Evolutionary conservation across 2,113 vertebrate genomes (phyloP).

Genomic region (Peucedramus taeniatus): DNA sequence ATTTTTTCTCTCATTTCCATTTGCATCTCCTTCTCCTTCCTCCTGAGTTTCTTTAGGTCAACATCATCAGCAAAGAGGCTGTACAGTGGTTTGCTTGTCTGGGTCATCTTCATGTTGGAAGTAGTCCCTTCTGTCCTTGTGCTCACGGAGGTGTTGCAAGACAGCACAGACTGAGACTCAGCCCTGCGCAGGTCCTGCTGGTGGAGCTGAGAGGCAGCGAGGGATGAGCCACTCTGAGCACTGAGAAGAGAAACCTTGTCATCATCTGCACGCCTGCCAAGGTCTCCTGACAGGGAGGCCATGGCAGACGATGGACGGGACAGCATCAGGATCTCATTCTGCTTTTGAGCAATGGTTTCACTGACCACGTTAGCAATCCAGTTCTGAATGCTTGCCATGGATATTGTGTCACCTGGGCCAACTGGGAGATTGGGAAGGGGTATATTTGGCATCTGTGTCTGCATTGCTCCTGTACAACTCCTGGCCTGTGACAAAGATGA

Average conservation of each 20-base stretch:
- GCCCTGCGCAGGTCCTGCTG: constrained; percentile 12
- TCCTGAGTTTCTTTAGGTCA: constrained; percentile 82
- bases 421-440: constrained; percentile 73
- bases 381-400: constrained; percentile 89
- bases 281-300: constrained; percentile 56
- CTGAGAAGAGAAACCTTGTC: constrained; percentile 79
- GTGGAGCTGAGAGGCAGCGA: constrained; percentile 50
- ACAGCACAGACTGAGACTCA: constrained; percentile 73
- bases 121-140: constrained; percentile 16
- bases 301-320: constrained; percentile 70
- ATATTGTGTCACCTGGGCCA: constrained; percentile 83
- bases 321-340: constrained; percentile 80
- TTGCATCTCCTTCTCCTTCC: constrained; percentile 87
- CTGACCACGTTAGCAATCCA: constrained; percentile 92
- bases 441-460: constrained; percentile 39
- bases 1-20: constrained; percentile 87
- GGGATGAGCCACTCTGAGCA: constrained; percentile 72
- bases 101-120: constrained; percentile 72
- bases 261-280: constrained; percentile 66
- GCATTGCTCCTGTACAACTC: not conserved
- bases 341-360: constrained; percentile 92
- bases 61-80: constrained; percentile 92
- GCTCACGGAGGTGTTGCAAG: constrained; percentile 26
- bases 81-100: constrained; percentile 87
- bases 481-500: constrained; percentile 76